Evolutionary conservation across 2,888 invertebrate species (phyloP).

Genomic region (Boloria euphrosyne): DNA sequence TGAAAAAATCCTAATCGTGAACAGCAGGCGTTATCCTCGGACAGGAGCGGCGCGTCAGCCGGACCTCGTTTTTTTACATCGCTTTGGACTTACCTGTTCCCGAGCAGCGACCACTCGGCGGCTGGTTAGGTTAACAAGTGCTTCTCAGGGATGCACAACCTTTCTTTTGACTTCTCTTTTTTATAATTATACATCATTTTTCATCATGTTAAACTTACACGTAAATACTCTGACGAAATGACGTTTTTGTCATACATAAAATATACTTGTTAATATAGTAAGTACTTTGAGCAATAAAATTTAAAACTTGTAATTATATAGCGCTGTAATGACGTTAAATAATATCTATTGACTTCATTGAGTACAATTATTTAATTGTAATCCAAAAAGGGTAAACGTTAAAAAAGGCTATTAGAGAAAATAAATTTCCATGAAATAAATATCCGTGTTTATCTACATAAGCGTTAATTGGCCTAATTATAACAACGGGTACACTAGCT

Average conservation of each 20-base stretch:
- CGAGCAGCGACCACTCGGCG: constrained; percentile 63
- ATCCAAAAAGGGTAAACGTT: too few relatives aligned
- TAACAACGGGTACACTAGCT: neutral
- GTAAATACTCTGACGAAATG: too few relatives aligned
- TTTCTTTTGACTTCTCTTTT: constrained; percentile 43
- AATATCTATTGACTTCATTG: too few relatives aligned
- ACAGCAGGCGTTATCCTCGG: constrained; percentile 40
- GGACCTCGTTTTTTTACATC: constrained; percentile 63
- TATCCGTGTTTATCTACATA: neutral
- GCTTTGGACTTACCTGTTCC: constrained; percentile 76
- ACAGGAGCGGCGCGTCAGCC: constrained; percentile 62
- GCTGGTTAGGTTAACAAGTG: constrained; percentile 78
- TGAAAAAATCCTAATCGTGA: constrained; percentile 20
- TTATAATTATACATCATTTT: neutral
- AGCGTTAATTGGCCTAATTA: neutral
- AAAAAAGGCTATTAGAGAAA: neutral
- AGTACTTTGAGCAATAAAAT: too few relatives aligned
- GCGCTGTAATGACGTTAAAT: too few relatives aligned
- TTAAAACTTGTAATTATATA: too few relatives aligned
- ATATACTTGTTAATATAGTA: too few relatives aligned
- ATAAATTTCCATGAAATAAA: neutral
- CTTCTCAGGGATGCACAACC: constrained; percentile 65
- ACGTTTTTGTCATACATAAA: too few relatives aligned
- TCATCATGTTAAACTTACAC: neutral
- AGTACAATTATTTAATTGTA: too few relatives aligned